A percentile compares a stretch with the other conserved stretches of the same genome.
Conservation (phyloP, 23 tunicate genomes). For the Phallusia fumigata region DNA sequence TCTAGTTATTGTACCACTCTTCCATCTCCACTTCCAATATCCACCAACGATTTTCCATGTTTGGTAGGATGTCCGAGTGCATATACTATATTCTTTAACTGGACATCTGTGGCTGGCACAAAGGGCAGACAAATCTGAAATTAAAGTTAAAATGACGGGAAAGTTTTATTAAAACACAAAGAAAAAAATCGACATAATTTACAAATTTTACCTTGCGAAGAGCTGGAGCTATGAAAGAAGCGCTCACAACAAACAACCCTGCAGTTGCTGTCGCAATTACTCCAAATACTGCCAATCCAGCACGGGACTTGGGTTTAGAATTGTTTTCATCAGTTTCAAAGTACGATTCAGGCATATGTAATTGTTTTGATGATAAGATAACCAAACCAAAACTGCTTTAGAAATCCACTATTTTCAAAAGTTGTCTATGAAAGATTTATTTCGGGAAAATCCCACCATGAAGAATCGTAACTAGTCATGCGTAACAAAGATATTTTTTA, state of each 20-base stretch:
- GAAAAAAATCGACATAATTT: too few relatives aligned
- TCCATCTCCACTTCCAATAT: conserved; percentile 97
- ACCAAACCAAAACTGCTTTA: neutral
- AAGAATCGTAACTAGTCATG: neutral
- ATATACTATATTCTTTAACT: conserved; percentile 55
- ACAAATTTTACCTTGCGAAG: conserved; percentile 43
- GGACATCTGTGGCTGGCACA: conserved; percentile 74
- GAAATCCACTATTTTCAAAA: neutral
- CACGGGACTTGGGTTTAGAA: conserved; percentile 14
- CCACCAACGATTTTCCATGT: conserved; percentile 51
- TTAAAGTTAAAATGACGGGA: too few relatives aligned
- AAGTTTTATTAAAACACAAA: too few relatives aligned
- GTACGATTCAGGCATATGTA: neutral
- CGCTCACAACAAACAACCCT: conserved; percentile 31
- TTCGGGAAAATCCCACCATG: neutral
- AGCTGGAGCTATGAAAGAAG: conserved; percentile 69
- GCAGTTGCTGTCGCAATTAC: conserved; percentile 36
- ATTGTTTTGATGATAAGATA: neutral
- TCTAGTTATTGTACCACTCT: conserved; percentile 82
- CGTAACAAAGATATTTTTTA: neutral
- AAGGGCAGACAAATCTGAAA: conserved; percentile 73
- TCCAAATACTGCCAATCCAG: conserved; percentile 50
- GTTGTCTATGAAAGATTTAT: neutral
- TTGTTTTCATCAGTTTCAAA: neutral
- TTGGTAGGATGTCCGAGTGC: conserved; percentile 33